These are phyloP conservation scores for Cephalopholis sonnerati DNA, from an alignment of 2,113 vertebrate genomes.

Conservation along the genomic window DNA sequence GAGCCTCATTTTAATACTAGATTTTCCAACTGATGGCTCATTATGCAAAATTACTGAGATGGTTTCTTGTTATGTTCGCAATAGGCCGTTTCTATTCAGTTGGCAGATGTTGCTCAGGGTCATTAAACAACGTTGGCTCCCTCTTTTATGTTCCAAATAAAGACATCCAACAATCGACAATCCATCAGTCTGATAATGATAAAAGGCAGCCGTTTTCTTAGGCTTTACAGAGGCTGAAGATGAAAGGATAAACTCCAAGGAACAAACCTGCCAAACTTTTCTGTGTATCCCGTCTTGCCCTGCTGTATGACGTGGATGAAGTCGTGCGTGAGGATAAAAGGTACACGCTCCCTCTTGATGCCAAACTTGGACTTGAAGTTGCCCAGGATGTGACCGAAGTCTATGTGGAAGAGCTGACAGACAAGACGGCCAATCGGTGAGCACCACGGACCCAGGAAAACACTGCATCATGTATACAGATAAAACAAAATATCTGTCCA, in stretches of 20 bases:
- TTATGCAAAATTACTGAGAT: neutral
- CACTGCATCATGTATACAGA: neutral
- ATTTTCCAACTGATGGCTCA: neutral
- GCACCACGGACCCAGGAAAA: neutral
- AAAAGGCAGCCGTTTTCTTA: no score
- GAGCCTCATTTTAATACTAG: neutral
- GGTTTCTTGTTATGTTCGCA: neutral
- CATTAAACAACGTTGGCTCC: neutral
- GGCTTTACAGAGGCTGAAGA: neutral
- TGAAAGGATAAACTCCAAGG: neutral
- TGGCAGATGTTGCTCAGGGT: no score
- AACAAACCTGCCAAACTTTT: slow-evolving; percentile 96
- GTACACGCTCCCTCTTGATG: slow-evolving; percentile 98
- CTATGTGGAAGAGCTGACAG: slow-evolving; percentile 96
- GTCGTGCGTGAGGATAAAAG: slow-evolving; percentile 99
- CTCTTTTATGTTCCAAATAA: neutral
- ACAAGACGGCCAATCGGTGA: slow-evolving; percentile 9
- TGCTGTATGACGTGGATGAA: slow-evolving; percentile 99
- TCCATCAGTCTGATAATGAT: neutral
- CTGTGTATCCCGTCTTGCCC: slow-evolving; percentile 97
- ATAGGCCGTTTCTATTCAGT: neutral
- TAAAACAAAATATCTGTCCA: slow-evolving; percentile 27
- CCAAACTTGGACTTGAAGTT: slow-evolving; percentile 99
- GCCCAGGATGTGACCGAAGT: slow-evolving; percentile 98
- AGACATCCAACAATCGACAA: neutral